Evolutionary conservation across 2,888 invertebrate genomes (phyloP).

Genomic region (Cryptosula pallasiana): DNA sequence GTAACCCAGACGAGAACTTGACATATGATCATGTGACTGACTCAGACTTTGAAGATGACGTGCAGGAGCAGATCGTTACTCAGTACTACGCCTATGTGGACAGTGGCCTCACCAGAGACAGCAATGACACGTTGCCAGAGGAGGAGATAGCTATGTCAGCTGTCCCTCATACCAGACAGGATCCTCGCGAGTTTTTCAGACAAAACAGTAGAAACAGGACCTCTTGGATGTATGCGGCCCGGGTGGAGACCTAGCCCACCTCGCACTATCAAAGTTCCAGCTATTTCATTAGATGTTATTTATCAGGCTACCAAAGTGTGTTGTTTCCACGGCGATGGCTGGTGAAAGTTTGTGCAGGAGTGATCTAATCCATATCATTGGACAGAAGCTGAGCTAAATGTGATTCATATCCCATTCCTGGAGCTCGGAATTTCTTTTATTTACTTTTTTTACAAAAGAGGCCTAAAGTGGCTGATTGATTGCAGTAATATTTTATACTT

Average conservation of each 20-base stretch:
- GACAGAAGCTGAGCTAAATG: too few relatives aligned
- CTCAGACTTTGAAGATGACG: constrained; percentile 20
- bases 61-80: constrained; percentile 8
- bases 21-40: constrained; percentile 18
- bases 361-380: too few relatives aligned
- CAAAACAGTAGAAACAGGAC: neutral
- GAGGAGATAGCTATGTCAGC: neutral
- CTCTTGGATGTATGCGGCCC: neutral
- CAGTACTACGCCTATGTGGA: constrained; percentile 12
- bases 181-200: neutral
- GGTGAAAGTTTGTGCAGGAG: too few relatives aligned
- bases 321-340: too few relatives aligned
- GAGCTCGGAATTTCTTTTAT: too few relatives aligned
- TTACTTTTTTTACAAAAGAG: too few relatives aligned
- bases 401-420: too few relatives aligned
- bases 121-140: neutral
- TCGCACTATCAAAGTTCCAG: too few relatives aligned
- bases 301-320: too few relatives aligned
- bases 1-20: neutral
- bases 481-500: too few relatives aligned
- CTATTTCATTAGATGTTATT: too few relatives aligned
- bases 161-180: neutral
- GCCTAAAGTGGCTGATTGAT: too few relatives aligned
- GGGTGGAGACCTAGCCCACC: neutral
- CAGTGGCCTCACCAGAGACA: neutral